Base-by-base conservation (phyloP, 2,113 vertebrate species). In the Sylvietta virens region DNA sequence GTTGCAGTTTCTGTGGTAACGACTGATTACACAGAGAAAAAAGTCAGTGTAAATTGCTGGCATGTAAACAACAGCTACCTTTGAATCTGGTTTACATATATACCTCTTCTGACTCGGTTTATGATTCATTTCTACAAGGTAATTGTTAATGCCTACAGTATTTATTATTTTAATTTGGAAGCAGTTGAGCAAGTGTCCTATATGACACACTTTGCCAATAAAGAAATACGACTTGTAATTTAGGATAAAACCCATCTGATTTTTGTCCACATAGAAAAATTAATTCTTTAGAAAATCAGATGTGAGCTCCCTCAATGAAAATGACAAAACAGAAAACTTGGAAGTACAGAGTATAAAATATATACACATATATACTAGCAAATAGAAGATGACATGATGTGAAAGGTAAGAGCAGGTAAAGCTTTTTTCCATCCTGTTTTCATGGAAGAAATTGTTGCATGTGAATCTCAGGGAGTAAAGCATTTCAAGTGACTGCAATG, bases 1-100 rank as follows among this genome's bases (percentile, higher is more conserved):
- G 76, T 78, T 94, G 91, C 92, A 53, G 93, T 97, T 95, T 93
- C 96, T 96, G 95, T 97, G 93, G 96, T 88, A 96, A 97, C 85
- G 0, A 73, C 76, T 72, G 82, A 74, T 78, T 94, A 77, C 77
- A 83, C 4, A 64, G 51, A 60, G 81, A 81, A 64, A 48, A 56
- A 64, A 94, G 67, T 26, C 58, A 44, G 64, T 83, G 90, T 83
- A 81, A 93, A 86, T 86, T 81, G 61, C 83, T 78, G 70, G 60
- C 64, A 31, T 22, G 60, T 90, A 94, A 96, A 92, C 80, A 89
- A 54, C 4, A 2, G 69, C 81, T 84, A 78, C 81, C 88, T 78
- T 65, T 4, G 14, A 48, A 35, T 39, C 37, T 82, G 14, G 15
- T 82, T 88, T 74, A 78, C 27, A 33, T 30, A 15, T 15, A 10